Base-by-base conservation (phyloP, 2,797 vertebrate species). In the Phoeniculus purpureus region DNA sequence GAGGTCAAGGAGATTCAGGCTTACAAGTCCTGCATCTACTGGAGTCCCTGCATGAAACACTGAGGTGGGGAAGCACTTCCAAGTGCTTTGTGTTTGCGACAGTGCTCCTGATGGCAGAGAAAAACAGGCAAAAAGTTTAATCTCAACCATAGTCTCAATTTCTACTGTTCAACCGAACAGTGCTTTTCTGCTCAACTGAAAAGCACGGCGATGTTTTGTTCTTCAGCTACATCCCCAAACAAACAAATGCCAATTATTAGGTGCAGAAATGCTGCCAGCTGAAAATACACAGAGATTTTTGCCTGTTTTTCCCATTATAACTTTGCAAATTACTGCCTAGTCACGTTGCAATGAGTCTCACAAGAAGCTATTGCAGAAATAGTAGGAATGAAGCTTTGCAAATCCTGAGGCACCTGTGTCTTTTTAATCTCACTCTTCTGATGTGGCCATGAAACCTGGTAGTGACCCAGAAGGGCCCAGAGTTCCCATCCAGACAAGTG, bases 181-280 rank as follows among this genome's bases (percentile, higher is more conserved):
- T 37, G 37, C 12, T 37, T 37, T 37, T 37, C 5, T 65, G 10
- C 79, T 86, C 52, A 56, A 8, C 3, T 56, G 56, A 70, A 70
- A 23, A 8, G 2, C 2, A 31, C 11, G 56, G 25, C 0, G 18
- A 32, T 8, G 0, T 15, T 51, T 3, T 27, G 9, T 19, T 73
- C 15, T 45, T 89, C 6, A 10, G 54, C 34, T 40, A 77, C 9
- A 3, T 85, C 22, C 11, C 23, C 40, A 40, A 55, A 59, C 5
- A 16, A 18, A 6, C 3, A 4, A 32, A 12, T 43, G 11, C 2
- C 37, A 37, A 29, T 73, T 56, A 19, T 27, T 15, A 77, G 9
- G 9, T 56, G 2, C 7, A 20, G 70, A 45, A 82, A 25, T 71
- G 8, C 6, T 71, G 13, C 10, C 58, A 75, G 3, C 2, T 26